Conservation (phyloP, 2,888 invertebrate species). For the Meloe dianella region DNA sequence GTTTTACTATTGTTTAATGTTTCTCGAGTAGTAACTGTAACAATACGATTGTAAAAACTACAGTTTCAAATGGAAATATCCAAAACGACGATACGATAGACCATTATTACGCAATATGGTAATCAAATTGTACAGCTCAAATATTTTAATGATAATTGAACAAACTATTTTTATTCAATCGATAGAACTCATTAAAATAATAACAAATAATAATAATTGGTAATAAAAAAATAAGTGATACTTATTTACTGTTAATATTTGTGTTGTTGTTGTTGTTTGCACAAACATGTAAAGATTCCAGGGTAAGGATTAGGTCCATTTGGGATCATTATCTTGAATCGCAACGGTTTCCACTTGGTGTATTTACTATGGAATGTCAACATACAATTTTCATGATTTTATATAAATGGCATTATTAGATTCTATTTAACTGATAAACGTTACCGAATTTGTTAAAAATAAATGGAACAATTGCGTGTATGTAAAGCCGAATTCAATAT, state of each 20-base stretch:
- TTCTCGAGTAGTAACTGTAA: background rate
- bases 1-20: constrained; percentile 6
- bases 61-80: background rate
- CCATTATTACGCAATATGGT: background rate
- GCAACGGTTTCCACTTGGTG: background rate
- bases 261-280: background rate
- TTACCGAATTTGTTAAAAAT: background rate
- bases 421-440: background rate
- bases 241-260: background rate
- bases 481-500: background rate
- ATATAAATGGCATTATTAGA: background rate
- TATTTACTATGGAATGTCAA: background rate
- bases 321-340: background rate
- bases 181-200: background rate
- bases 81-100: background rate
- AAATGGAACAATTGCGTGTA: background rate
- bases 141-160: background rate
- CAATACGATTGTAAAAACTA: background rate
- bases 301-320: background rate
- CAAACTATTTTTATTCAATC: background rate
- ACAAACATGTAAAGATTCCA: background rate
- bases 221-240: background rate
- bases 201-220: no score
- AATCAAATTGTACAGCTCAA: background rate
- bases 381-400: background rate